A percentile compares a stretch with the other conserved stretches of the same genome.
phyloP scores from a whole-genome alignment of 2,888 invertebrate species.

The Melieria picta region DNA sequence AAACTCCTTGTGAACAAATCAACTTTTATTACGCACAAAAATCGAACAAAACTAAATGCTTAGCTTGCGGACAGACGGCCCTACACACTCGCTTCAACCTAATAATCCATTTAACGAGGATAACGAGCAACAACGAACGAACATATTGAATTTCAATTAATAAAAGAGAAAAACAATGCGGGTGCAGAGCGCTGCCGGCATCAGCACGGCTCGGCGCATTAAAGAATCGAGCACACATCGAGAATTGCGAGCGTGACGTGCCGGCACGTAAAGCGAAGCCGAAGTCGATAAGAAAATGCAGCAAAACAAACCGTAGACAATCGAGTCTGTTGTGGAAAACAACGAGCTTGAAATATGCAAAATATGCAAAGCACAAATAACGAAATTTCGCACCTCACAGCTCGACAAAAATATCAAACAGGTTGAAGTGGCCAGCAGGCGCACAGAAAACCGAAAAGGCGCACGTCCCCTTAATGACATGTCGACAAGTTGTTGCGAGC shows the following conservation, averaged over 20 bases:
- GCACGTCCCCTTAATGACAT: no score
- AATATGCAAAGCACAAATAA: not conserved
- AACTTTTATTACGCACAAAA: no score
- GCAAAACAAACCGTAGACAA: not conserved
- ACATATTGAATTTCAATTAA: slow-evolving; percentile 17
- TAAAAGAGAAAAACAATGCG: slow-evolving; percentile 6
- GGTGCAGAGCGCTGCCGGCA: not conserved
- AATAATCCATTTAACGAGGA: not conserved
- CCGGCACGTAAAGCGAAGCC: not conserved
- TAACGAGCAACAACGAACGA: not conserved
- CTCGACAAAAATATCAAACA: slow-evolving; percentile 33
- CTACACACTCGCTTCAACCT: no score
- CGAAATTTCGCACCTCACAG: slow-evolving; percentile 3
- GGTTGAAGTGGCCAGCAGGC: slow-evolving; percentile 33
- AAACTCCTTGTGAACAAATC: no score
- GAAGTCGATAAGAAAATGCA: not conserved
- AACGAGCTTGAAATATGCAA: not conserved
- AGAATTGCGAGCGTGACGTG: not conserved
- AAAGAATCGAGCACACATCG: no score
- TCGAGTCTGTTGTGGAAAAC: not conserved
- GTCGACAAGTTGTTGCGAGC: no score
- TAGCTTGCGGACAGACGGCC: no score
- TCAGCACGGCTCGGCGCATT: no score
- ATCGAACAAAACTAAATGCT: no score
- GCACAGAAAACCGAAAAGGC: slow-evolving; percentile 15